Base-by-base conservation (phyloP, 1,140 invertebrate species). In the Odontomachus brunneus region DNA sequence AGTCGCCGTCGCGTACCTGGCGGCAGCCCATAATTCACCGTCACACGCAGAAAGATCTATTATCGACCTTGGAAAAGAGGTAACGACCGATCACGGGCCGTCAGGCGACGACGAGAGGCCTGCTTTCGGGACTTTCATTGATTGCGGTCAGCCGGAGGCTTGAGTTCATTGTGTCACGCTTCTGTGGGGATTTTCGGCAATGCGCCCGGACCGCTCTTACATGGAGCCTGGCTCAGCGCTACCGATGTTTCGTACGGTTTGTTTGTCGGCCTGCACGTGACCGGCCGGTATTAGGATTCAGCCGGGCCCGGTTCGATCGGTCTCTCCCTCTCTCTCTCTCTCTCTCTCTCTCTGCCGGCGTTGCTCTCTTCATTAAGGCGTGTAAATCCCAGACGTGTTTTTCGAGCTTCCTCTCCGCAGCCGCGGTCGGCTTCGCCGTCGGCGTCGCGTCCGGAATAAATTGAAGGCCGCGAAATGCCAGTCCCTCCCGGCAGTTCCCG, bases 251-350 rank as follows among this genome's bases (percentile, higher is more conserved):
- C 88, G 82, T 44, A 44, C 75, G 84, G 88, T 89, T 89, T 91
- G 89, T 91, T 91, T 90, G 90, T 74, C 85, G 65, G 87, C 82
- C 85, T 90, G 89, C 91, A 92, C 91, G 91, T 92, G 92, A 92
- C 90, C 88, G 87, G 80, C 62, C 63, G 88, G 86, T 69, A 92
- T 93, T 93, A 90, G 90, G 82, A 92, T 92, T 91, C 89, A 86
- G 88, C 87, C 78, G 4, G 26, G 83, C 69, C 74, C n/a, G 78
- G 82, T 89, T 90, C 90, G 89, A 89, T 90, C 84, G 85, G 62
- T 55, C 80, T n/a, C n/a, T n/a, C 38, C 9, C 38, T 44, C 9
- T 44, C 38, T 44, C 38, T 44, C 9, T 44, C 29, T 33, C 5
- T 5, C 29, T 33, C 5, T 44, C 38, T 44, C 38, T 44, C 38